Base-by-base conservation (phyloP, 2,888 invertebrate species). In the Eurytoma californica region DNA sequence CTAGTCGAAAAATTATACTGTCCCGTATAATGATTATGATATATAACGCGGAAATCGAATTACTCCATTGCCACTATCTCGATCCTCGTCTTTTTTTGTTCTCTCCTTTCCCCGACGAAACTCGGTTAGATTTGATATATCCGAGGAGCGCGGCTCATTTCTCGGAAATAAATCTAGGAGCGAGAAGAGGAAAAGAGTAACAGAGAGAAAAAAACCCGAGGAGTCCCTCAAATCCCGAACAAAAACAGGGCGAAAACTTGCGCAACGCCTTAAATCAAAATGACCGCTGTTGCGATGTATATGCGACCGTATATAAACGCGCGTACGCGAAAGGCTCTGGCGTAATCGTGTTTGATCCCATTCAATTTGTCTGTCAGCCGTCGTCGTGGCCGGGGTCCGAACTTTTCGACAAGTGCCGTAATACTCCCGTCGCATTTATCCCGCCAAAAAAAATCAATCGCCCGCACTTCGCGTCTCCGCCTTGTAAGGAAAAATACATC, bases 311-410 rank as follows among this genome's bases (percentile, higher is more conserved):
- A 18, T 58, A 18, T 12, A 3, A n/a, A 20, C 60, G 60, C 14
- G 49, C 20, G 7, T 24, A 58, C 57, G 28, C 60, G 60, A 20
- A 18, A 5, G 20, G 20, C n/a, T 57, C 18, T 9, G 57, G 57
- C 20, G 57, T 20, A 18, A 39, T 39, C 49, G 60, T 67, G 28
- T 20, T 66, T 53, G 66, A 65, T 39, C 70, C 70, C 47, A 77
- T 72, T 49, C 66, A 72, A 77, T 77, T 72, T 72, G 61, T 67
- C 67, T 72, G 67, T 67, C 65, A 39, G 67, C 58, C 30, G 61
- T 39, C 39, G 60, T 9, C 30, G 16, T 12, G 28, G 60, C 12
- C 24, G 24, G 14, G 13, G 24, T 20, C 18, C 55, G 18, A 47
- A 39, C 63, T 63, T 63, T 63, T 63, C 51, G 24, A 12, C 16